phyloP scores from a whole-genome alignment of 1,140 invertebrate species.

The Vanessa atalanta region DNA sequence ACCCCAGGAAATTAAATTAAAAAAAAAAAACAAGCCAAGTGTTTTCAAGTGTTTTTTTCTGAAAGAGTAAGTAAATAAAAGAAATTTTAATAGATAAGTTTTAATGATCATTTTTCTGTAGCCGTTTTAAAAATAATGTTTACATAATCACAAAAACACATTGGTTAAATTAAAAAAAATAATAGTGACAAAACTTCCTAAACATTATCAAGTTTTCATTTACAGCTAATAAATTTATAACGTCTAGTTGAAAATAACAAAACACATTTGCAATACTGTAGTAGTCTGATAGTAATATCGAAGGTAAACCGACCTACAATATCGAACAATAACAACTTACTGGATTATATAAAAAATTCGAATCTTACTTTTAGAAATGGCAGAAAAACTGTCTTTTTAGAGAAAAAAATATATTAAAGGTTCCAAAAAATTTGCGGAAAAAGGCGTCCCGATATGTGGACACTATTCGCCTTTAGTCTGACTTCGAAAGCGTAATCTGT shows the following conservation, averaged over 20 bases:
- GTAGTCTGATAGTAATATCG: slow-evolving; percentile 51
- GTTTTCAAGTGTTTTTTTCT: too few relatives aligned
- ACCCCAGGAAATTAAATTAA: too few relatives aligned
- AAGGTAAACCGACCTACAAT: slow-evolving; percentile 53
- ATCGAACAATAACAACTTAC: slow-evolving; percentile 67
- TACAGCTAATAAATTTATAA: slow-evolving; percentile 66
- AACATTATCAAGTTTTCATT: slow-evolving; percentile 53
- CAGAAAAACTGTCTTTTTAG: slow-evolving; percentile 49
- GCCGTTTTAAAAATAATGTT: slow-evolving; percentile 76
- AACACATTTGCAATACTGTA: slow-evolving; percentile 64
- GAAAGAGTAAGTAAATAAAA: slow-evolving; percentile 32
- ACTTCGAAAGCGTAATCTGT: slow-evolving; percentile 7
- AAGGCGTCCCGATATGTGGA: slow-evolving; percentile 22
- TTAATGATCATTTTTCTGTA: slow-evolving; percentile 78
- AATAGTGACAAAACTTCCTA: slow-evolving; percentile 57
- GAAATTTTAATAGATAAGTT: slow-evolving; percentile 72
- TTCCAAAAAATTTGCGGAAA: slow-evolving; percentile 41
- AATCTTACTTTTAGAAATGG: slow-evolving; percentile 56
- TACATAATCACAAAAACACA: slow-evolving; percentile 72
- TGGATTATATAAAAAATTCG: slow-evolving; percentile 67
- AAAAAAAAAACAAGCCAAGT: too few relatives aligned
- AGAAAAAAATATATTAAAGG: slow-evolving; percentile 49
- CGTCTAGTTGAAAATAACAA: slow-evolving; percentile 68
- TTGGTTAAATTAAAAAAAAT: slow-evolving; percentile 52
- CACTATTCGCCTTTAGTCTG: slow-evolving; percentile 41